A percentile compares a stretch with the other conserved stretches of the same genome.
phyloP scores from a whole-genome alignment of 1,140 invertebrate genomes.

The Drosophila seguyi region DNA sequence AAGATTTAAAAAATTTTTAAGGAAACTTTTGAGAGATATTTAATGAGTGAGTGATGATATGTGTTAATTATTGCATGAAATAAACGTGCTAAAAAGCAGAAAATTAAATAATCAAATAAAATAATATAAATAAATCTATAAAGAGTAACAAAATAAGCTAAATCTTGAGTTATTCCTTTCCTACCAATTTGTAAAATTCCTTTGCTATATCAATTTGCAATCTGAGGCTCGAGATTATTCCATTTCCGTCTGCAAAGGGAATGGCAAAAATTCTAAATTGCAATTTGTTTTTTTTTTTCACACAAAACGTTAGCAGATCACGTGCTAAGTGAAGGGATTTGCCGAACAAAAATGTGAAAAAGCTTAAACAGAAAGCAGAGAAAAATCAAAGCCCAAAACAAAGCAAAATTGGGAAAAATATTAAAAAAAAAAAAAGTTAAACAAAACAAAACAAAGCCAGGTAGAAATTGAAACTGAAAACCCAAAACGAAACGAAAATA shows the following conservation, averaged over 20 bases:
- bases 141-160: neutral
- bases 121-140: no score
- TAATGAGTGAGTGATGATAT: neutral
- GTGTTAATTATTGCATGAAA: neutral
- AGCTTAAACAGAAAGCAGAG: conserved; percentile 61
- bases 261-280: conserved; percentile 83
- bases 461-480: conserved; percentile 11
- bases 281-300: conserved; percentile 50
- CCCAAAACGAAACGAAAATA: conserved; percentile 40
- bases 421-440: neutral
- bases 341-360: conserved; percentile 74
- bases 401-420: conserved; percentile 31
- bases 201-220: conserved; percentile 31
- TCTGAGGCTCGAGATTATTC: no score
- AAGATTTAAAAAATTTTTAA: neutral
- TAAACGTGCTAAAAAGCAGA: neutral
- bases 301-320: conserved; percentile 38
- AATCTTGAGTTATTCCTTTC: neutral
- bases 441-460: neutral
- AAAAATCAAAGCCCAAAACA: conserved; percentile 11
- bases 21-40: no score
- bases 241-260: no score
- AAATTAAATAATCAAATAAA: neutral
- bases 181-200: conserved; percentile 26
- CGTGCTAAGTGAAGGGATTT: conserved; percentile 79